Evolutionary conservation across 1,140 invertebrate genomes (phyloP).

Genomic region (Orius insidiosus): DNA sequence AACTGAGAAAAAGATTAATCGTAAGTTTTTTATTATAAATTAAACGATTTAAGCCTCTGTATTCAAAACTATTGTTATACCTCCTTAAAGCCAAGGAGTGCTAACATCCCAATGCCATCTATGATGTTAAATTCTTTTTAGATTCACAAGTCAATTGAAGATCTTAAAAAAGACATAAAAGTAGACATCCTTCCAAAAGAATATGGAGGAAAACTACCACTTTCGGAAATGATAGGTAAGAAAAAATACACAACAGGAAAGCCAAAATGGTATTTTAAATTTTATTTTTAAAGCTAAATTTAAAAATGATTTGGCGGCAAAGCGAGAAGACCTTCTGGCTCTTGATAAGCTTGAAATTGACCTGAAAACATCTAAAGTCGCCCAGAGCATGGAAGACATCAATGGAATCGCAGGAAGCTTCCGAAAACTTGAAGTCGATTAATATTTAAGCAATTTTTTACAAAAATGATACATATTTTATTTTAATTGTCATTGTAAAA

Average conservation of each 20-base stretch:
- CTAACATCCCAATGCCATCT: neutral
- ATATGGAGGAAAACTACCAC: slow-evolving; percentile 61
- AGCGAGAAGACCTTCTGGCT: slow-evolving; percentile 22
- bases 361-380: slow-evolving; percentile 21
- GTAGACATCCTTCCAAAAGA: slow-evolving; percentile 63
- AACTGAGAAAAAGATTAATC: slow-evolving; percentile 54
- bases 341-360: slow-evolving; percentile 28
- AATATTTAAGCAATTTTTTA: slow-evolving; percentile 7
- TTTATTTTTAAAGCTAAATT: slow-evolving; percentile 24
- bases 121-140: slow-evolving; percentile 22
- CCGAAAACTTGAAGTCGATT: slow-evolving; percentile 23
- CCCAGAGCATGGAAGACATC: slow-evolving; percentile 21
- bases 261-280: neutral
- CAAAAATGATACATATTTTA: no score
- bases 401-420: slow-evolving; percentile 23
- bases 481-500: no score
- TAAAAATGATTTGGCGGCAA: slow-evolving; percentile 24
- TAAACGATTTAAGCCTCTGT: no score
- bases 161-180: slow-evolving; percentile 48
- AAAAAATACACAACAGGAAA: slow-evolving; percentile 3
- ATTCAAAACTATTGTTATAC: no score
- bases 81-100: no score
- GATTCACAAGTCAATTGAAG: slow-evolving; percentile 52
- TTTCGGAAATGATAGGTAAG: slow-evolving; percentile 52
- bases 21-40: slow-evolving; percentile 22